Conservation (phyloP, 2,888 invertebrate species). For the Dryadula phaetusa region DNA sequence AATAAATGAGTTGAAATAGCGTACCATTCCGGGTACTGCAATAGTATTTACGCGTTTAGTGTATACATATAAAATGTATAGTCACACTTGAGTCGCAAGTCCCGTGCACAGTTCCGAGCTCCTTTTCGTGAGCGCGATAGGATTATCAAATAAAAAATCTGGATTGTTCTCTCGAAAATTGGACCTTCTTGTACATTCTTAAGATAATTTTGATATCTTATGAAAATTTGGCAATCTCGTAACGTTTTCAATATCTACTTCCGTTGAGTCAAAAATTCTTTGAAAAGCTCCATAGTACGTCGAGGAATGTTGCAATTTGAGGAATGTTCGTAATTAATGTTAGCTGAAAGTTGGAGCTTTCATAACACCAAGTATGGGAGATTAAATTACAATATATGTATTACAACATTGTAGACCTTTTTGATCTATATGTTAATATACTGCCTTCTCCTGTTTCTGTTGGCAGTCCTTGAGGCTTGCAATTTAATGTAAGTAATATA, state of each 20-base stretch:
- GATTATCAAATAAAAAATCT: no score
- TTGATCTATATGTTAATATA: neutral
- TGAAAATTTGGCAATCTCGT: neutral
- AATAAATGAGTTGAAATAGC: no score
- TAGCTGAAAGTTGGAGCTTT: slow-evolving; percentile 15
- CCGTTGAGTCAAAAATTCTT: slow-evolving; percentile 3
- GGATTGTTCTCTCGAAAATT: no score
- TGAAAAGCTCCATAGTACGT: slow-evolving; percentile 1
- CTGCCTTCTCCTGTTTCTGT: neutral
- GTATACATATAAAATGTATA: no score
- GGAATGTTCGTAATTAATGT: slow-evolving; percentile 21
- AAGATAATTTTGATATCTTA: no score
- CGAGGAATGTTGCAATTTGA: neutral
- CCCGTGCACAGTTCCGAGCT: no score
- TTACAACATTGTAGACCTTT: neutral
- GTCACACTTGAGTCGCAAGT: no score
- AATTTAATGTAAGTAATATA: neutral
- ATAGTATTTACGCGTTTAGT: no score
- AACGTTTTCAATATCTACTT: neutral
- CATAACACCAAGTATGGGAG: slow-evolving; percentile 2
- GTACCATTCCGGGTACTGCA: no score
- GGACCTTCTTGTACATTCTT: no score
- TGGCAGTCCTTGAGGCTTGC: neutral
- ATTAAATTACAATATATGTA: slow-evolving; percentile 2
- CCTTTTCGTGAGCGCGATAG: no score